A percentile compares a stretch with the other conserved stretches of the same genome.
phyloP scores from a whole-genome alignment of 2,797 vertebrate species.

The Salarias fasciatus region DNA sequence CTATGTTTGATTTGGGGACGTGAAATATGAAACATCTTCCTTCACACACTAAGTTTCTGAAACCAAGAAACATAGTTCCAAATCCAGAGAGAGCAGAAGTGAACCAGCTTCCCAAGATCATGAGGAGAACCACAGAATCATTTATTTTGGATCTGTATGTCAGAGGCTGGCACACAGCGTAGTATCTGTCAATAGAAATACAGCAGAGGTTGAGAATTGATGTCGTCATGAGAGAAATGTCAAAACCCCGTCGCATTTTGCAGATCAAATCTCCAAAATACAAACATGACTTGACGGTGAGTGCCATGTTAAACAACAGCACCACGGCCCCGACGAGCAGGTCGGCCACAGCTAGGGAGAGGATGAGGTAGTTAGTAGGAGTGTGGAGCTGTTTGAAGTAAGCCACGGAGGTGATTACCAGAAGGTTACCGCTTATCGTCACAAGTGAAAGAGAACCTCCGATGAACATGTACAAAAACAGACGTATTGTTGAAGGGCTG shows the following conservation, averaged over 20 bases:
- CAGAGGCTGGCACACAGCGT: constrained; percentile 56
- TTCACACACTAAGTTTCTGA: constrained; percentile 58
- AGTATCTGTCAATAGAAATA: constrained; percentile 58
- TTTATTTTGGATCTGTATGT: constrained; percentile 34
- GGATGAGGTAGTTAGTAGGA: constrained; percentile 87
- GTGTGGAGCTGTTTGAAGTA: constrained; percentile 91
- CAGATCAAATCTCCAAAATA: constrained; percentile 36
- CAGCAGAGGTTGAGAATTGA: constrained; percentile 56
- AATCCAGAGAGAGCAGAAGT: constrained; percentile 83
- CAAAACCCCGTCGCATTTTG: constrained; percentile 30
- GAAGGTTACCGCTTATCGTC: constrained; percentile 57
- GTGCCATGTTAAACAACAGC: constrained; percentile 45
- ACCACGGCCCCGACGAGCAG: constrained; percentile 81
- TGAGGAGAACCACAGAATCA: constrained; percentile 29
- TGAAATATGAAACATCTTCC: constrained; percentile 13
- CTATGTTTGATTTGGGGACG: background rate
- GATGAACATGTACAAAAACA: constrained; percentile 30
- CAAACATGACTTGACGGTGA: constrained; percentile 39
- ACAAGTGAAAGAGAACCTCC: constrained; percentile 18
- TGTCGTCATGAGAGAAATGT: constrained; percentile 31
- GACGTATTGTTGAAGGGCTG: background rate
- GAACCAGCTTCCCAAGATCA: constrained; percentile 85
- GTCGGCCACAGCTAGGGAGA: constrained; percentile 87
- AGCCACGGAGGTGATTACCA: constrained; percentile 88
- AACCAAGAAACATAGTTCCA: constrained; percentile 79